A percentile compares a stretch with the other conserved stretches of the same genome.
phyloP scores from a whole-genome alignment of 1,140 invertebrate species.

The Drosophila rufa region DNA sequence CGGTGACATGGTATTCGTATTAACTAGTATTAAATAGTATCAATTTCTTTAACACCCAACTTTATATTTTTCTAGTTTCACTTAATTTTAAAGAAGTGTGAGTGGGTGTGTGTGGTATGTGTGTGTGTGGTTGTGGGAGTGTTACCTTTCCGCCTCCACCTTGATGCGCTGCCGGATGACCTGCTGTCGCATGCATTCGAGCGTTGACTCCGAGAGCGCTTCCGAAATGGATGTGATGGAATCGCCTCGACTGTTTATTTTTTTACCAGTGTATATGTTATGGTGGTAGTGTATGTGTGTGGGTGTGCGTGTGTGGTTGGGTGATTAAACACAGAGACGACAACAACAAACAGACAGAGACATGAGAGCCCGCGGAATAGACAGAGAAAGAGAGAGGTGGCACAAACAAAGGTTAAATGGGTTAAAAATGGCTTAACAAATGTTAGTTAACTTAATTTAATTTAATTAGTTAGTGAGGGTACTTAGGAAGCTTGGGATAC shows the following conservation, averaged over 20 bases:
- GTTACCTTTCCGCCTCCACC: conserved; percentile 90
- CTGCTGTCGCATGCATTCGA: conserved; percentile 90
- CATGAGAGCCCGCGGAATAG: conserved; percentile 43
- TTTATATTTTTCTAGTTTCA: no score
- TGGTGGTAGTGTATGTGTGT: conserved; percentile 29
- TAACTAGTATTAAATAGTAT: no score
- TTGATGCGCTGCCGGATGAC: conserved; percentile 90
- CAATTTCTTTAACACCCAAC: no score
- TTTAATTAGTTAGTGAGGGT: background rate
- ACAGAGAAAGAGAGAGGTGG: conserved; percentile 58
- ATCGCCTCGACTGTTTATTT: conserved; percentile 56
- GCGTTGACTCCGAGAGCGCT: conserved; percentile 89
- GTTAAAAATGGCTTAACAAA: background rate
- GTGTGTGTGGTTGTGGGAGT: conserved; percentile 12
- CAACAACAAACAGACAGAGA: conserved; percentile 19
- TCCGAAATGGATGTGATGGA: conserved; percentile 46
- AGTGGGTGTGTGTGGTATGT: conserved; percentile 3
- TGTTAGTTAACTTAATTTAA: background rate
- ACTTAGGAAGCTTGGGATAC: no score
- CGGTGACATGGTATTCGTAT: no score
- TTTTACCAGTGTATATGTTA: conserved; percentile 81
- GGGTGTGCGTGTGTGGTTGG: conserved; percentile 26
- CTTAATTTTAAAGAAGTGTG: background rate
- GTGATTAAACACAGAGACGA: conserved; percentile 39
- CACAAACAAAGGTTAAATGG: conserved; percentile 25